Conservation (phyloP, 2,113 vertebrate genomes). For the Poicephalus meyeri region DNA sequence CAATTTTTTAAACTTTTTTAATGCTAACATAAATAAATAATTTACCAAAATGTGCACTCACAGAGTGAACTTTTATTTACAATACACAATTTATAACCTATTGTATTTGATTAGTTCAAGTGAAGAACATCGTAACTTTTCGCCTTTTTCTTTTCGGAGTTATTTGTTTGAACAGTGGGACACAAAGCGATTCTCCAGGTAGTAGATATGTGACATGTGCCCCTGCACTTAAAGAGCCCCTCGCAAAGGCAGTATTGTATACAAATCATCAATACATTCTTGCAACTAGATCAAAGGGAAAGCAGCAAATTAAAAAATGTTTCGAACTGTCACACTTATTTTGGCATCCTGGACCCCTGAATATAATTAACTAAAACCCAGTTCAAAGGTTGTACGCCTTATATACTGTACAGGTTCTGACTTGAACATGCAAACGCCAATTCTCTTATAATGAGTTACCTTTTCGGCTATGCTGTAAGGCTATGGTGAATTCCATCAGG, state of each 20-base stretch:
- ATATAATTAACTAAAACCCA: conserved; percentile 76
- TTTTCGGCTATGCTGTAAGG: conserved; percentile 85
- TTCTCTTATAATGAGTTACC: conserved; percentile 73
- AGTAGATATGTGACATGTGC: conserved; percentile 79
- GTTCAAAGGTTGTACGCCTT: conserved; percentile 81
- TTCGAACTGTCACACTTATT: conserved; percentile 80
- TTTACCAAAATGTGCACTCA: conserved; percentile 99
- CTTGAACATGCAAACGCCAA: conserved; percentile 81
- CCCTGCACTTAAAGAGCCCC: conserved; percentile 77
- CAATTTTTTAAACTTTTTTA: conserved; percentile 85
- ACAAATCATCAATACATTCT: conserved; percentile 79
- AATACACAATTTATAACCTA: conserved; percentile 96
- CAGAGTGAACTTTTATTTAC: conserved; percentile 99
- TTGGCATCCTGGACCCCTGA: conserved; percentile 90
- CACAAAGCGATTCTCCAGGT: conserved; percentile 77
- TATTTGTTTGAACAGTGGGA: conserved; percentile 69
- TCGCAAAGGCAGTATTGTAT: conserved; percentile 85
- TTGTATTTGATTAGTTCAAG: conserved; percentile 89
- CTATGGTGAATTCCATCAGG: conserved; percentile 84
- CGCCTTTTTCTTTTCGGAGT: conserved; percentile 65
- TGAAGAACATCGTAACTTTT: conserved; percentile 84
- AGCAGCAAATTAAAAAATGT: conserved; percentile 84
- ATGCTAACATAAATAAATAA: conserved; percentile 99
- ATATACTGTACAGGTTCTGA: conserved; percentile 80
- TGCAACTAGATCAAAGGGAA: conserved; percentile 80